These are phyloP conservation scores for Athetis lepigone DNA, from an alignment of 2,888 invertebrate species.

Conservation along the genomic window DNA sequence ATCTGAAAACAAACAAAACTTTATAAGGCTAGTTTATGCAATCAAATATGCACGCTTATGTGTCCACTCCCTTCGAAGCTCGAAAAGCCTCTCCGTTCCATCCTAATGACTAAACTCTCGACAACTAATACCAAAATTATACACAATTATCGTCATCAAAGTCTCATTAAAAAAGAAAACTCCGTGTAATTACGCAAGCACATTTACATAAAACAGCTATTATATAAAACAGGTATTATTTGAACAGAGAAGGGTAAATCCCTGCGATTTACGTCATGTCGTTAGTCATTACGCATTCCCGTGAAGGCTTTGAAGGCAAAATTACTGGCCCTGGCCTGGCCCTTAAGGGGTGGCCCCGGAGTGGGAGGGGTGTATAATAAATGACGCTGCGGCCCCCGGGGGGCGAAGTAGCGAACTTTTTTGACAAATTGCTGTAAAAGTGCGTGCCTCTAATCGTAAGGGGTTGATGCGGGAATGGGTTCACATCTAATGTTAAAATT, in stretches of 20 bases:
- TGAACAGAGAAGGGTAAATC: constrained; percentile 82
- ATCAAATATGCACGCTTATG: too few relatives aligned
- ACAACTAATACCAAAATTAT: constrained; percentile 2
- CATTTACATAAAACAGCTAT: constrained; percentile 44
- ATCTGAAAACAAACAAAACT: too few relatives aligned
- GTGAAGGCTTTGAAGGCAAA: constrained; percentile 88
- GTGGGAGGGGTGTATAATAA: constrained; percentile 79
- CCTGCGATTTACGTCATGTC: constrained; percentile 85
- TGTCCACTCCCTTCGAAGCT: too few relatives aligned
- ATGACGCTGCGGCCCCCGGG: constrained; percentile 76
- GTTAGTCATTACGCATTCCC: constrained; percentile 88
- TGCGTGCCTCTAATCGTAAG: constrained; percentile 77
- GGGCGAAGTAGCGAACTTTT: constrained; percentile 87
- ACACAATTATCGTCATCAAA: constrained; percentile 1
- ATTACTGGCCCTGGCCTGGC: constrained; percentile 87
- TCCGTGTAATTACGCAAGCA: constrained; percentile 24
- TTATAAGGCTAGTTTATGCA: too few relatives aligned
- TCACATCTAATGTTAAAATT: constrained; percentile 52
- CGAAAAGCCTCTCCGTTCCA: too few relatives aligned
- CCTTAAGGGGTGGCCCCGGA: constrained; percentile 78
- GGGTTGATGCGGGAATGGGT: constrained; percentile 54
- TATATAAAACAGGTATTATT: constrained; percentile 53
- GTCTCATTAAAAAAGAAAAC: constrained; percentile 18
- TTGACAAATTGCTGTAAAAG: constrained; percentile 89
- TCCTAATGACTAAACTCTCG: not conserved